phyloP scores from a whole-genome alignment of 2,113 vertebrate genomes.

The Erythrolamprus reginae region DNA sequence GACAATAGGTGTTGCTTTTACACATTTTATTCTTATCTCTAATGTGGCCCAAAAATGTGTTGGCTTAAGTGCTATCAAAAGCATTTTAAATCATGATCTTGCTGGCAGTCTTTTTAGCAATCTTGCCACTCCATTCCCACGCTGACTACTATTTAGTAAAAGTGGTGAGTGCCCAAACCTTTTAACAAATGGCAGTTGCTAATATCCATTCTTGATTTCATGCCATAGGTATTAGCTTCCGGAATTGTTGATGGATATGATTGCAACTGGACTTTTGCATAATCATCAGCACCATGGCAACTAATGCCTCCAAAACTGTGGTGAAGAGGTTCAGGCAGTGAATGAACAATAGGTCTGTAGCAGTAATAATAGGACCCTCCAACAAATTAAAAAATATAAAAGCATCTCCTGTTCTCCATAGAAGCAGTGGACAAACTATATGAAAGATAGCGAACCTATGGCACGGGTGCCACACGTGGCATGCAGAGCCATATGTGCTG shows the following conservation, averaged over 20 bases:
- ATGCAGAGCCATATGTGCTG: too few relatives aligned
- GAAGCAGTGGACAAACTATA: not conserved
- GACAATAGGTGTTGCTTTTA: not conserved
- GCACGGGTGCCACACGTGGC: too few relatives aligned
- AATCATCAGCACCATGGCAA: not conserved
- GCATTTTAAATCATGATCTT: not conserved
- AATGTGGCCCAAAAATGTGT: not conserved
- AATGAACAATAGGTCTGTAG: not conserved
- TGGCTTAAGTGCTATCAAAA: not conserved
- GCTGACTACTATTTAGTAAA: not conserved
- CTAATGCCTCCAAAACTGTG: not conserved
- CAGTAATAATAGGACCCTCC: not conserved
- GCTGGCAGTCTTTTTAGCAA: not conserved
- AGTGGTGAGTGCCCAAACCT: not conserved
- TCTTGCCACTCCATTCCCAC: not conserved
- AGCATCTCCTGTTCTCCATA: not conserved
- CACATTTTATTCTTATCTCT: not conserved
- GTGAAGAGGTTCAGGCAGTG: not conserved
- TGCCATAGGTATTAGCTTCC: not conserved
- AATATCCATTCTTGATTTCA: not conserved
- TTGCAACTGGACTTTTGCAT: not conserved
- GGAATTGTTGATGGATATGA: not conserved
- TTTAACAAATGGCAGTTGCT: not conserved
- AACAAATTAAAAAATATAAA: not conserved
- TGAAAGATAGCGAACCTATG: too few relatives aligned